phyloP scores from a whole-genome alignment of 1,140 invertebrate genomes.

The Platorchestia sp. region DNA sequence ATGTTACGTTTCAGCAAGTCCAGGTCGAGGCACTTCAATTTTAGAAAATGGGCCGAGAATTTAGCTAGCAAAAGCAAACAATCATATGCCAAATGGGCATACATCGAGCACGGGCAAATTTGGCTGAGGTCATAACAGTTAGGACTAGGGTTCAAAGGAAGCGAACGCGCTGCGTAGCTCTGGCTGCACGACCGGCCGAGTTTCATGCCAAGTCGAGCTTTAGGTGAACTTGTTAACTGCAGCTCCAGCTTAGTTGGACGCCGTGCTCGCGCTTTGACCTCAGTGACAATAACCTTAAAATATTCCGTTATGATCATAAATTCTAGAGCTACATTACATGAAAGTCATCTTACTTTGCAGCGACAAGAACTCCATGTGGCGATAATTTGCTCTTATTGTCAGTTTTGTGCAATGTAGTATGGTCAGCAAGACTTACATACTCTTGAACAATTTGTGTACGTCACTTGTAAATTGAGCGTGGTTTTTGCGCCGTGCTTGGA shows the following conservation, averaged over 20 bases:
- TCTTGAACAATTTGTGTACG: too few species aligned
- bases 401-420: background rate
- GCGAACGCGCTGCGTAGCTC: background rate
- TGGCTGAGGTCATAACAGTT: background rate
- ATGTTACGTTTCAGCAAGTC: too few species aligned
- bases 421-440: too few species aligned
- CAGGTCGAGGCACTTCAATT: too few species aligned
- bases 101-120: too few species aligned
- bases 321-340: background rate
- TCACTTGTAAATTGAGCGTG: too few species aligned
- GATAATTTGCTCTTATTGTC: background rate
- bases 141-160: background rate
- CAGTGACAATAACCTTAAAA: background rate
- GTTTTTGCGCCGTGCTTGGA: too few species aligned
- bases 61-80: too few species aligned
- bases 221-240: background rate
- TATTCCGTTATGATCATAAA: background rate
- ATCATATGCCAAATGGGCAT: too few species aligned
- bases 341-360: background rate
- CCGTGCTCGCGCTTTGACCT: background rate
- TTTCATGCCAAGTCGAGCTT: background rate
- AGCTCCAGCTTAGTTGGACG: background rate
- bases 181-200: background rate
- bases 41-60: too few species aligned
- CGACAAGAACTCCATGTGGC: background rate